Percentiles rank a stretch among this genome's conserved stretches.
These are phyloP conservation scores for Pseudochaenichthys georgianus DNA, from an alignment of 2,797 vertebrate genomes.

Conservation along the genomic window DNA sequence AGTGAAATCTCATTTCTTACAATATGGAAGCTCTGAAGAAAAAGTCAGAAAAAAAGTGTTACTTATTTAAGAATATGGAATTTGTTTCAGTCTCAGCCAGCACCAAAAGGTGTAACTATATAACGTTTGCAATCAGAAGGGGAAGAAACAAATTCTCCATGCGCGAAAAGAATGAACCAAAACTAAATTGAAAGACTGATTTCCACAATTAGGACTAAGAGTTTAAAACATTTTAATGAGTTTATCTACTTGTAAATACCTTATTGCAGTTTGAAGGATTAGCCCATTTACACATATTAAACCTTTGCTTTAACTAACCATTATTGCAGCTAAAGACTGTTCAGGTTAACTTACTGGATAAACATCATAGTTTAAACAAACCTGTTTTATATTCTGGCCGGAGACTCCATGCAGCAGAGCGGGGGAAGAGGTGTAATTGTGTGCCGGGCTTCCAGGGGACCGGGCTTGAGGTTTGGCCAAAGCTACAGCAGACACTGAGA, in stretches of 20 bases:
- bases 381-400: constrained; percentile 96
- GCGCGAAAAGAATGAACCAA: not conserved
- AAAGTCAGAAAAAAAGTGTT: no score
- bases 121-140: no score
- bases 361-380: constrained; percentile 54
- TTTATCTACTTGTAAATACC: not conserved
- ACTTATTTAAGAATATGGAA: no score
- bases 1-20: no score
- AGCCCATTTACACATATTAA: not conserved
- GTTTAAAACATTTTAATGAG: not conserved
- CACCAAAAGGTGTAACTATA: no score
- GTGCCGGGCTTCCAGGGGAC: constrained; percentile 85
- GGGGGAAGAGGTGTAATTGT: constrained; percentile 79
- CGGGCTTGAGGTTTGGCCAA: constrained; percentile 87
- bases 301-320: not conserved
- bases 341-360: not conserved
- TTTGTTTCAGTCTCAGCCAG: no score
- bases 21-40: no score
- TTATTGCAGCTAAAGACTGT: not conserved
- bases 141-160: not conserved
- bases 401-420: constrained; percentile 90
- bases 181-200: not conserved
- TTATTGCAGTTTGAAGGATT: not conserved
- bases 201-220: not conserved
- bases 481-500: constrained; percentile 87